Base-by-base conservation (phyloP, 2,113 vertebrate species). In the Ctenomys sociabilis region DNA sequence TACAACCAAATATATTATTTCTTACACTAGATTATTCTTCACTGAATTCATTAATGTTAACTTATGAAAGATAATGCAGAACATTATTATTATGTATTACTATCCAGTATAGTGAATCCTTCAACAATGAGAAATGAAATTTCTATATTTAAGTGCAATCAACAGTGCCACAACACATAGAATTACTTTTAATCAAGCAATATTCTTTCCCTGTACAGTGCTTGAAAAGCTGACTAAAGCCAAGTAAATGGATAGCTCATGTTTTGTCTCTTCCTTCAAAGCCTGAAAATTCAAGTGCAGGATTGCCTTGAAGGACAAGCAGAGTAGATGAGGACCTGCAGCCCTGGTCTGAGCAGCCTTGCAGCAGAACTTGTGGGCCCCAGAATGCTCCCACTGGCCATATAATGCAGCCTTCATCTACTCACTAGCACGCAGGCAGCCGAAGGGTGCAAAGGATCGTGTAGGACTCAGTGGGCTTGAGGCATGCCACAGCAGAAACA, bases 181-280 rank as follows among this genome's bases (percentile, higher is more conserved):
- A 54, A 5, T 85, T 95, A 45, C 43, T 22, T 61, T 90, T 87
- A 28, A 40, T 28, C 37, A 35, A 84, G 8, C 19, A 45, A 0
- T 70, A 89, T 26, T 81, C 40, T 66, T 26, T 87, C n/a, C 61
- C 7, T 32, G 19, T 40, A 78, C 6, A 88, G 66, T 1, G 19
- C 54, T 85, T 88, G 72, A 89, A 93, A 93, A 85, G 45, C 14
- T 70, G 17, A 92, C 88, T 87, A 85, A 94, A 94, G 70, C 21
- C 32, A 94, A 93, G 81, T 43, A 64, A 8, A 6, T 88, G 54
- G 82, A 80, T 3, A 61, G 12, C 21, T 93, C 30, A 21, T 54
- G 2, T 26, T 40, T 28, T 16, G 11, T 73, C 8, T 78, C 52
- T 80, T 91, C 88, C 26, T 83, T 68, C 11, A 93, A 30, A 86